Evolutionary conservation across 2,797 vertebrate species (phyloP), one percentile per base, ranked within the genome.

Genomic region (Setipinna tenuifilis): DNA sequence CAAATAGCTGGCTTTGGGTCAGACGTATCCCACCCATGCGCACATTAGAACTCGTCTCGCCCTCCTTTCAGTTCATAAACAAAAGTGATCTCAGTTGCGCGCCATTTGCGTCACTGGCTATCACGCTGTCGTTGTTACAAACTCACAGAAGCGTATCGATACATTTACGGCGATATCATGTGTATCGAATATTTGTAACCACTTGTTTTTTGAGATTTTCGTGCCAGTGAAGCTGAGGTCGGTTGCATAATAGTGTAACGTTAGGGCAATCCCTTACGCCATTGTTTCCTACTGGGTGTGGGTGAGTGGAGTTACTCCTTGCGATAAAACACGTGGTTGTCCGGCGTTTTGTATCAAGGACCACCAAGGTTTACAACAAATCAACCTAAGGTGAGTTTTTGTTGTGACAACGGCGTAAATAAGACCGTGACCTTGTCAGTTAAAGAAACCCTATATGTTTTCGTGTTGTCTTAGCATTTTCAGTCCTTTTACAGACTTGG

Each of bases 281-380:
- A 88, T 93, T 92, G 92, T 93, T 91, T 91, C 83, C 93, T 12
- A 92, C 92, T 93, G 35, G 35, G 93, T 94, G 91, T 94, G 92
- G 89, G 23, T 87, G 11, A 91, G 85, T 86, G 84, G 87, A 85
- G 59, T 59, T 85, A 87, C 86, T 89, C 85, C 86, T 88, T 89
- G 85, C 86, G 86, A 88, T 88, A 90, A 90, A 94, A 88, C 94
- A 95, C 94, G 94, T 95, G 94, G 93, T 92, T 82, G 71, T 59
- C 89, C 84, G 71, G 71, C 35, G 71, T 78, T 78, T 78, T 71
- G 31, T 44, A 44, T 21, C 71, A 78, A 78, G 71, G 71, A 3
- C 17, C 17, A 78, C 31, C 17, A 7, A 44, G 17, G 31, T 44
- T 7, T 41, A 25, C n/a, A 35, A 71, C 10, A 7, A 78, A 44